Base-by-base conservation (phyloP, 2,888 invertebrate species). In the Malthinus flaveolus region DNA sequence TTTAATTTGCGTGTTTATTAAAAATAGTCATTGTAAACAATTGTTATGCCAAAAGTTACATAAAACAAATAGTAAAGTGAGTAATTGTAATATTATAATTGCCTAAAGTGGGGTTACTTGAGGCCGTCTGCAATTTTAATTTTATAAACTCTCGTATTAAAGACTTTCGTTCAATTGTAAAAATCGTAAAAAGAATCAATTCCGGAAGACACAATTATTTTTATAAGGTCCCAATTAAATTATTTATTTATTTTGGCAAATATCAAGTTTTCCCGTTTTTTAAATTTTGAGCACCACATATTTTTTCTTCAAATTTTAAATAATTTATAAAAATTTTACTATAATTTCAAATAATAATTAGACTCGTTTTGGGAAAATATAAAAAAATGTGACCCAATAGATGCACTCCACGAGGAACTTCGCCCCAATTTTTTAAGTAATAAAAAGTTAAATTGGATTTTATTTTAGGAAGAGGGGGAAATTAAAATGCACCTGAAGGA, bases 91-190 rank as follows among this genome's bases (percentile, higher is more conserved):
- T 12, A 15, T 42, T 42, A 42, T 42, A 42, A 42, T 42, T 42
- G 39, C 23, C 39, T 42, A 15, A 42, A 42, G 39, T 42, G 39
- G 39, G 39, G 39, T 42, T 12, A 42, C 39, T 42, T 42, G 39
- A 42, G 39, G 39, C 13, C 39, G 39, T 42, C 39, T 42, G 39
- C 39, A 42, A 42, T 42, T 42, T 42, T 9, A 15, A 13, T 15
- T 23, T 23, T 15, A 42, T 13, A 42, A 3, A 7, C 39, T 23
- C 23, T 23, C 23, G 23, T 23, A 23, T 23, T 23, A 23, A 23
- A 23, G 23, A 23, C 23, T 23, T 23, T 23, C 23, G 23, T 23
- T 5, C 23, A 23, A 23, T 23, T 23, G 23, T 23, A 2, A 23
- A 23, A 42, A 15, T 42, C 13, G 1, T 42, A 42, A 15, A 42